Percentiles rank a stretch among this genome's conserved stretches.
phyloP scores from a whole-genome alignment of 2,888 invertebrate species.

The Cryptus viduatorius region DNA sequence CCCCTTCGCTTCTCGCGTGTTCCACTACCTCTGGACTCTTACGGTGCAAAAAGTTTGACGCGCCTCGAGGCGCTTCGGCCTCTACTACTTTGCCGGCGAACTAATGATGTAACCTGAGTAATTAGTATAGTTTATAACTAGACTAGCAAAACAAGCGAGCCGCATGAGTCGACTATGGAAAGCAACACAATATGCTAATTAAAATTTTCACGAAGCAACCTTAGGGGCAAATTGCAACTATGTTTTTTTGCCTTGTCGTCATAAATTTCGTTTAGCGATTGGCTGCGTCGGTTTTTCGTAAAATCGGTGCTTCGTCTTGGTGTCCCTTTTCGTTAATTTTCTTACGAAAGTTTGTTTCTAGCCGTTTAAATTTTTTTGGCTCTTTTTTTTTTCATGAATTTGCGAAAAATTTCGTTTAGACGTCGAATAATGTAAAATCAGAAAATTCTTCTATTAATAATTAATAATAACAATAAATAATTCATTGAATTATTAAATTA shows the following conservation, averaged over 20 bases:
- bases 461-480: no score
- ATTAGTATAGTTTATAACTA: slow-evolving; percentile 65
- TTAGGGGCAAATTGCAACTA: background rate
- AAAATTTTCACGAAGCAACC: slow-evolving; percentile 36
- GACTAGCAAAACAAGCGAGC: slow-evolving; percentile 46
- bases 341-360: background rate
- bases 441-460: no score
- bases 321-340: background rate
- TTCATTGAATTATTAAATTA: no score
- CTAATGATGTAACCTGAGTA: slow-evolving; percentile 66
- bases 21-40: slow-evolving; percentile 24
- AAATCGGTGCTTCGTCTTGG: background rate
- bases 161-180: background rate
- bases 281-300: background rate
- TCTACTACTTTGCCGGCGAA: slow-evolving; percentile 29
- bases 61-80: slow-evolving; percentile 41
- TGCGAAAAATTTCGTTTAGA: background rate
- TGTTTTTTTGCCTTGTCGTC: background rate
- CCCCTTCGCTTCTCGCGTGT: slow-evolving; percentile 35
- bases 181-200: slow-evolving; percentile 47
- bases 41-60: slow-evolving; percentile 59
- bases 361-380: no score
- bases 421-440: no score
- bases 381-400: background rate
- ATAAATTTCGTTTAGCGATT: background rate